Evolutionary conservation across 2,797 vertebrate species (phyloP).

Genomic region (Oryzias dopingdopingensis): DNA sequence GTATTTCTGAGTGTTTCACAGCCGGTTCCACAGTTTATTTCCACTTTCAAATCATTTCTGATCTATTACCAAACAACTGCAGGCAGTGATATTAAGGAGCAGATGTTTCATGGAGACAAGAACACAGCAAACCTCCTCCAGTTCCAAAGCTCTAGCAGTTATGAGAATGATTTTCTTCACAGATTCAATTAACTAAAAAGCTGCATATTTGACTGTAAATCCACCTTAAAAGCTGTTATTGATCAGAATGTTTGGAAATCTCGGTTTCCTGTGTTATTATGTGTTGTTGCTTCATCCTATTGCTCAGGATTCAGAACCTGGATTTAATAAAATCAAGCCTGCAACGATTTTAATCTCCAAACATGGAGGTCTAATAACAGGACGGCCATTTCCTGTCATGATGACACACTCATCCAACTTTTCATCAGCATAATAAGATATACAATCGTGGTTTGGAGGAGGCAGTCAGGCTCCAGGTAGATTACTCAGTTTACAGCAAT

Average conservation of each 20-base stretch:
- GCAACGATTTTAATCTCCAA: constrained; percentile 33
- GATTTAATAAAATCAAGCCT: constrained; percentile 28
- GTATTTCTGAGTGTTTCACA: constrained; percentile 32
- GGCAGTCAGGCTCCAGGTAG: constrained; percentile 54
- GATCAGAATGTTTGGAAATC: constrained; percentile 71
- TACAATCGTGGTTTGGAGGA: constrained; percentile 36
- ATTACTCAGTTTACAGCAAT: constrained; percentile 60
- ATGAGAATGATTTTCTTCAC: constrained; percentile 59
- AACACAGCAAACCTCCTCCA: constrained; percentile 43
- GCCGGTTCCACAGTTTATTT: constrained; percentile 26
- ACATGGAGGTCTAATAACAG: constrained; percentile 29
- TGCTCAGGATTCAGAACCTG: constrained; percentile 17
- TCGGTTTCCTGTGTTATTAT: constrained; percentile 44
- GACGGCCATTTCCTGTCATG: constrained; percentile 55
- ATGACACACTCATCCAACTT: constrained; percentile 43
- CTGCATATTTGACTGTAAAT: constrained; percentile 66
- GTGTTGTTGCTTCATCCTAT: constrained; percentile 29
- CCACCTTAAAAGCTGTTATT: constrained; percentile 71
- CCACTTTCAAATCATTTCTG: constrained; percentile 37
- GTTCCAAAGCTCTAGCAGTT: constrained; percentile 49
- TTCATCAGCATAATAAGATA: constrained; percentile 55
- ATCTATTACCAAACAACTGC: constrained; percentile 22
- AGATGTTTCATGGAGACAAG: constrained; percentile 31
- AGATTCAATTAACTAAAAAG: constrained; percentile 77
- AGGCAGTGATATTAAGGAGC: constrained; percentile 14